Conservation (phyloP, 2,113 vertebrate species). For the Prionailurus viverrinus region DNA sequence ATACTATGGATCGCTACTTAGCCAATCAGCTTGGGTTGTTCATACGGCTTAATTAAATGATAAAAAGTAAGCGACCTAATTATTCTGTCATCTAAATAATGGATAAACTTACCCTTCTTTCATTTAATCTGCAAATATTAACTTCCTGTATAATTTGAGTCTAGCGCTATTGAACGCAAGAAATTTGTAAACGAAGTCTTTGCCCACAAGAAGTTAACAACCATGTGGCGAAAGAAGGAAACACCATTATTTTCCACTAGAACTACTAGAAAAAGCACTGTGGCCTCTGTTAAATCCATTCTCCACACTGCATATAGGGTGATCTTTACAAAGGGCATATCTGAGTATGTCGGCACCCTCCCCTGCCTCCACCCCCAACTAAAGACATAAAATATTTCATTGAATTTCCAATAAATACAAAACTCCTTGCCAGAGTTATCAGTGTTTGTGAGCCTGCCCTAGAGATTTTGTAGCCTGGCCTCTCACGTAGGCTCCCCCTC, state of each 20-base stretch:
- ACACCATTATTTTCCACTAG: not conserved
- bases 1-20: not conserved
- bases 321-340: not conserved
- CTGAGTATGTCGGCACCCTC: not conserved
- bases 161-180: not conserved
- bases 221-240: not conserved
- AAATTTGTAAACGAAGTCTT: not conserved
- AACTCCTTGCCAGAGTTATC: not conserved
- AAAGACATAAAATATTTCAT: not conserved
- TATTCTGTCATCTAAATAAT: not conserved
- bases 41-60: not conserved
- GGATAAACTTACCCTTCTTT: not conserved
- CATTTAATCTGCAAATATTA: conserved; percentile 14
- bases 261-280: not conserved
- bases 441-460: not conserved
- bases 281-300: not conserved
- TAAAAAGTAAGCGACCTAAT: not conserved
- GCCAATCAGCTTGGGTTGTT: not conserved
- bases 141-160: not conserved
- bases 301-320: not conserved
- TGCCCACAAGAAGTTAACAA: not conserved
- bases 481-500: not conserved
- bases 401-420: not conserved
- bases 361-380: not conserved
- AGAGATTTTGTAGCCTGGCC: not conserved